Conservation (phyloP, 1,140 invertebrate genomes). For the Lepidurus arcticus region DNA sequence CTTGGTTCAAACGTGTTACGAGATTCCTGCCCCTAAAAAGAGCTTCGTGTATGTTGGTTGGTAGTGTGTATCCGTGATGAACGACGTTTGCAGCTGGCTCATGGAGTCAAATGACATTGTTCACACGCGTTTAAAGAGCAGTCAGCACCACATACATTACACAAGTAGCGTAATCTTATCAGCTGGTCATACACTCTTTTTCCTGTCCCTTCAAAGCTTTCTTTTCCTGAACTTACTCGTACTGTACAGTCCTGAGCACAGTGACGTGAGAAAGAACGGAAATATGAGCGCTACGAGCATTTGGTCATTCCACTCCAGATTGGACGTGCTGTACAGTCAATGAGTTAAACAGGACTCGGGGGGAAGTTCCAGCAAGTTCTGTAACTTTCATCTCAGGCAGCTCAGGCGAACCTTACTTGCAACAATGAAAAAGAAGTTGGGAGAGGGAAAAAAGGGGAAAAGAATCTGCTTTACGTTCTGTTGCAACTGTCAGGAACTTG, state of each 20-base stretch:
- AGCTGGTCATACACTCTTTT: not conserved
- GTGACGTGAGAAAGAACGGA: not conserved
- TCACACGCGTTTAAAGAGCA: slow-evolving; percentile 10
- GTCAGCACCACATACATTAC: slow-evolving; percentile 13
- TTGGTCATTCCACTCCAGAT: not conserved
- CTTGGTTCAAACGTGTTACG: too few relatives aligned
- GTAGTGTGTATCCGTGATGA: not conserved
- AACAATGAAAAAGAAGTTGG: too few relatives aligned
- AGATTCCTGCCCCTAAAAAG: too few relatives aligned
- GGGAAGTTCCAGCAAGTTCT: not conserved
- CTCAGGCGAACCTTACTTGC: too few relatives aligned
- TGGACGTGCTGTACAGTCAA: not conserved
- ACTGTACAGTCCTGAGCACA: not conserved
- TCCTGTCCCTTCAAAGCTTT: not conserved
- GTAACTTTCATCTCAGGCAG: too few relatives aligned
- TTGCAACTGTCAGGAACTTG: not conserved
- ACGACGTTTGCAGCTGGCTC: slow-evolving; percentile 13
- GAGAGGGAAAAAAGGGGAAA: too few relatives aligned
- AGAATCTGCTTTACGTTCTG: too few relatives aligned
- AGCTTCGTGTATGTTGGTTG: not conserved
- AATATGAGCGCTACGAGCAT: not conserved
- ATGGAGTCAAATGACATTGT: slow-evolving; percentile 15
- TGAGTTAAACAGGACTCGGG: not conserved
- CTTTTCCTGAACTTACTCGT: not conserved
- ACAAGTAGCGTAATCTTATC: not conserved